These are phyloP conservation scores for Garrulus glandarius DNA, from an alignment of 2,797 vertebrate species.

Conservation along the genomic window DNA sequence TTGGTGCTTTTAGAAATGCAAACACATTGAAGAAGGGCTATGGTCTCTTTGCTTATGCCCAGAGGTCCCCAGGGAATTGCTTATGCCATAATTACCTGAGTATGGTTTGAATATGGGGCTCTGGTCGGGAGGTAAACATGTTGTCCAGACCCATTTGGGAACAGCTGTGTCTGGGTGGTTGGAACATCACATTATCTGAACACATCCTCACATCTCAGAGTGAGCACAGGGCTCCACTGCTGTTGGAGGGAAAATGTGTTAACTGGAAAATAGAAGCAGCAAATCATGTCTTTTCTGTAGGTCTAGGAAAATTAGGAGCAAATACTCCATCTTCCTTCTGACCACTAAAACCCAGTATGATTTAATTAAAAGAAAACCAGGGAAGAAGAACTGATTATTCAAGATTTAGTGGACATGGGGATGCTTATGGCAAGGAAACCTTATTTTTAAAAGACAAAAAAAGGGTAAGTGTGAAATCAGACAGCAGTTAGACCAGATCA, in stretches of 20 bases:
- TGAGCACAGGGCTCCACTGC: background rate
- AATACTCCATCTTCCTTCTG: background rate
- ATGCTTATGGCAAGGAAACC: background rate
- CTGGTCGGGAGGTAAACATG: background rate
- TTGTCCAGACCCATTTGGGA: background rate
- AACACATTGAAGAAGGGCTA: background rate
- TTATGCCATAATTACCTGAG: conserved; percentile 53
- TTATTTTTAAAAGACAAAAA: background rate
- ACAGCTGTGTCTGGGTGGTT: background rate
- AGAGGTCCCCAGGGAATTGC: background rate
- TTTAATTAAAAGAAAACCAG: background rate
- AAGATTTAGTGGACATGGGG: background rate
- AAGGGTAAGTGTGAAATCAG: background rate
- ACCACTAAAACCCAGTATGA: background rate
- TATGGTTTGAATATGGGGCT: background rate
- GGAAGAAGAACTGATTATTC: background rate
- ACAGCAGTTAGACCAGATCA: background rate
- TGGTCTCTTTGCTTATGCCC: conserved; percentile 37
- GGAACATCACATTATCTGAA: background rate
- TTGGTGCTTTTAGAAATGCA: conserved; percentile 58
- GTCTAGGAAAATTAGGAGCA: background rate
- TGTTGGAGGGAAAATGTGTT: background rate
- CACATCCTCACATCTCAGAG: background rate
- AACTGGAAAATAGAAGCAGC: background rate
- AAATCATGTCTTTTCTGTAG: background rate